phyloP scores from a whole-genome alignment of 2,113 vertebrate genomes.

The Lophotis ruficrista region DNA sequence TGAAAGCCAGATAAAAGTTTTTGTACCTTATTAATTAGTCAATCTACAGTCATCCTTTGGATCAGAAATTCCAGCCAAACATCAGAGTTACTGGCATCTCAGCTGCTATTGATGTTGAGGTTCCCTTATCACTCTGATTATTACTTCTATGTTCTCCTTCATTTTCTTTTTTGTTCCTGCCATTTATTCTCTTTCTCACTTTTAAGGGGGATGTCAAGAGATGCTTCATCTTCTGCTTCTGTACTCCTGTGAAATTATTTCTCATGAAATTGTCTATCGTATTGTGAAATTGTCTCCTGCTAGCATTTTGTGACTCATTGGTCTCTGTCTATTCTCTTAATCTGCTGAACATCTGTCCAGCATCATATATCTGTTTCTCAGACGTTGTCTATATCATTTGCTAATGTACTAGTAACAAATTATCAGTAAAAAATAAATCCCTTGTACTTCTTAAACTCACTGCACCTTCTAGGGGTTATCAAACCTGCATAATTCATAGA shows the following conservation, averaged over 20 bases:
- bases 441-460: background rate
- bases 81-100: background rate
- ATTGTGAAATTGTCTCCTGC: background rate
- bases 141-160: background rate
- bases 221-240: background rate
- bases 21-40: too few relatives aligned
- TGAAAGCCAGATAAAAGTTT: background rate
- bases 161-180: background rate
- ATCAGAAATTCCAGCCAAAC: background rate
- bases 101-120: background rate
- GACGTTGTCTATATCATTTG: background rate
- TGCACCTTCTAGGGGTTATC: background rate
- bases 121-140: background rate
- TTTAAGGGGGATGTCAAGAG: background rate
- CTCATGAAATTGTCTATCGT: background rate
- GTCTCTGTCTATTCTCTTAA: background rate
- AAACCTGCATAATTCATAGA: background rate
- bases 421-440: background rate
- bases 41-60: background rate
- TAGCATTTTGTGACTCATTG: background rate
- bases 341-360: background rate
- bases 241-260: background rate
- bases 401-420: background rate
- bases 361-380: background rate
- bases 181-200: background rate